phyloP scores from a whole-genome alignment of 2,113 vertebrate species.

The Pygoscelis antarcticus region DNA sequence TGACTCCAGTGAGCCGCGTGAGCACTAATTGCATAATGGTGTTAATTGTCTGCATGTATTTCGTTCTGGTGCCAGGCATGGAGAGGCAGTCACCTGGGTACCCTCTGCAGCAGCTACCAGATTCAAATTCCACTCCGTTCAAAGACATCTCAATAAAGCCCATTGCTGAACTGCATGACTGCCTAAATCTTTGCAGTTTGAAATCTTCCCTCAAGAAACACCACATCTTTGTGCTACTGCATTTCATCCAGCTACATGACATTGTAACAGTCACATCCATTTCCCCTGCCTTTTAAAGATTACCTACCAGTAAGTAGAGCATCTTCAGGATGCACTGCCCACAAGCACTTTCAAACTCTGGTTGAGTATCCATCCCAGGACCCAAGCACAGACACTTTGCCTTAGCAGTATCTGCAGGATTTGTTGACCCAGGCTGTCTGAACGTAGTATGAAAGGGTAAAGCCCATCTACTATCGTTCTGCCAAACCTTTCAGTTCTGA shows the following conservation, averaged over 20 bases:
- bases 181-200: not conserved
- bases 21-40: accelerated
- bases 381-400: not conserved
- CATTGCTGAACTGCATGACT: not conserved
- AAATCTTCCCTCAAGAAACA: not conserved
- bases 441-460: too few relatives aligned
- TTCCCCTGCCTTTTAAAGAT: not conserved
- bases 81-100: not conserved
- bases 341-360: not conserved
- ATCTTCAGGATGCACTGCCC: not conserved
- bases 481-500: not conserved
- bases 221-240: not conserved
- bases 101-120: not conserved
- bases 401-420: not conserved
- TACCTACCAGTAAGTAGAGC: not conserved
- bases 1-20: accelerated
- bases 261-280: not conserved
- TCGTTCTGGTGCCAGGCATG: not conserved
- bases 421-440: not conserved
- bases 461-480: not conserved
- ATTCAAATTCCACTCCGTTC: not conserved
- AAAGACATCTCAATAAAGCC: not conserved
- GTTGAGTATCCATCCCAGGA: not conserved
- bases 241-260: not conserved
- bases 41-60: accelerated